A percentile compares a stretch with the other conserved stretches of the same genome.
These are phyloP conservation scores for Tinea trinotella DNA, from an alignment of 2,888 invertebrate species.

Conservation along the genomic window DNA sequence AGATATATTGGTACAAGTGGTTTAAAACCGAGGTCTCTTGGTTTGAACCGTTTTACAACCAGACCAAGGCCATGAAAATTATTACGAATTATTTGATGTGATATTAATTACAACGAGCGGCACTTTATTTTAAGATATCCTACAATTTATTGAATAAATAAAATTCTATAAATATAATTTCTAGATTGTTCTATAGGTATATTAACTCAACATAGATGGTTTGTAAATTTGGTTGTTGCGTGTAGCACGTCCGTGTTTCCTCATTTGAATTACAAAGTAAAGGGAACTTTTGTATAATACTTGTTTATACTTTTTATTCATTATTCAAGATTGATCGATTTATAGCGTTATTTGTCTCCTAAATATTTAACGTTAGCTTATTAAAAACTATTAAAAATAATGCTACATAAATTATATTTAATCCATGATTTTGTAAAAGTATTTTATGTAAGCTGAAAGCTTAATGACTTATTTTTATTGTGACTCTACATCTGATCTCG, in stretches of 20 bases:
- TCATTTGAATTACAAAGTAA: constrained; percentile 13
- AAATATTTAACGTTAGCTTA: not conserved
- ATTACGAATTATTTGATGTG: too few species aligned
- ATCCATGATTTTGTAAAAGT: not conserved
- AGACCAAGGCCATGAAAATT: too few species aligned
- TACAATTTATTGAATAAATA: not conserved
- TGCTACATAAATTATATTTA: not conserved
- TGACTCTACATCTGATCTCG: too few species aligned
- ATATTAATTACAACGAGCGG: too few species aligned
- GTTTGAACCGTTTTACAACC: too few species aligned
- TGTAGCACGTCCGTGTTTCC: constrained; percentile 15
- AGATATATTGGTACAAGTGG: too few species aligned
- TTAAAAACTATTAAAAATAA: not conserved
- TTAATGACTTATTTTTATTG: too few species aligned
- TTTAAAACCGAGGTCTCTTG: too few species aligned
- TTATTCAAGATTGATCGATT: constrained; percentile 14
- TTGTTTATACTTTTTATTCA: constrained; percentile 8
- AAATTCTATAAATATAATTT: not conserved
- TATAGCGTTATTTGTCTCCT: not conserved
- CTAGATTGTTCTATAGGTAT: not conserved
- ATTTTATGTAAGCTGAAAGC: too few species aligned
- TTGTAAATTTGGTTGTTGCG: constrained; percentile 15
- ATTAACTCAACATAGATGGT: not conserved
- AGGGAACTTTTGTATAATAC: constrained; percentile 10
- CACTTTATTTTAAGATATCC: too few species aligned